Evolutionary conservation across 2,113 vertebrate species (phyloP).

Genomic region (Thomomys bottae): DNA sequence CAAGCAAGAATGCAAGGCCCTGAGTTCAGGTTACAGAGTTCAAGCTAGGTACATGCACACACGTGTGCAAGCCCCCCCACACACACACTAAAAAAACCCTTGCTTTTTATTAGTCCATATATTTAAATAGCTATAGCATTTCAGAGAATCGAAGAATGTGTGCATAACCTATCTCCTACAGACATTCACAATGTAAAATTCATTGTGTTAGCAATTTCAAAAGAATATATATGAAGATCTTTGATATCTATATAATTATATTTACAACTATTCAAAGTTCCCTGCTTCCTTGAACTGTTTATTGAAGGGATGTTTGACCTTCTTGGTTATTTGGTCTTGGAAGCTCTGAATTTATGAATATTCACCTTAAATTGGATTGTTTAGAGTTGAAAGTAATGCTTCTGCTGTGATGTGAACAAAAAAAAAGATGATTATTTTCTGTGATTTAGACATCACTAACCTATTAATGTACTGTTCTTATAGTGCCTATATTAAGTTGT

Average conservation of each 20-base stretch:
- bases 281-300: background rate
- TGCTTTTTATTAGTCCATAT: background rate
- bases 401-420: background rate
- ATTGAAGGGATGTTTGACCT: background rate
- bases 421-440: background rate
- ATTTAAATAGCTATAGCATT: background rate
- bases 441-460: background rate
- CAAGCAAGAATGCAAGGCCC: too few species aligned
- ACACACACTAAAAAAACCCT: too few species aligned
- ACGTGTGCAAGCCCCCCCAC: too few species aligned
- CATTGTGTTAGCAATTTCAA: background rate
- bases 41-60: too few species aligned
- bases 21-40: too few species aligned
- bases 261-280: background rate
- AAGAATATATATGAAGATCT: background rate
- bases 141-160: background rate
- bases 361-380: background rate
- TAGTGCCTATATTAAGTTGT: background rate
- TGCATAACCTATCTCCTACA: background rate
- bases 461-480: background rate
- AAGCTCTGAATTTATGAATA: background rate
- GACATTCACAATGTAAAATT: background rate
- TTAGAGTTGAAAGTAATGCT: background rate
- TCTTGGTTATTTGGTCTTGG: background rate
- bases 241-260: background rate